Conservation (phyloP, 2,113 vertebrate species). For the Thymallus thymallus region DNA sequence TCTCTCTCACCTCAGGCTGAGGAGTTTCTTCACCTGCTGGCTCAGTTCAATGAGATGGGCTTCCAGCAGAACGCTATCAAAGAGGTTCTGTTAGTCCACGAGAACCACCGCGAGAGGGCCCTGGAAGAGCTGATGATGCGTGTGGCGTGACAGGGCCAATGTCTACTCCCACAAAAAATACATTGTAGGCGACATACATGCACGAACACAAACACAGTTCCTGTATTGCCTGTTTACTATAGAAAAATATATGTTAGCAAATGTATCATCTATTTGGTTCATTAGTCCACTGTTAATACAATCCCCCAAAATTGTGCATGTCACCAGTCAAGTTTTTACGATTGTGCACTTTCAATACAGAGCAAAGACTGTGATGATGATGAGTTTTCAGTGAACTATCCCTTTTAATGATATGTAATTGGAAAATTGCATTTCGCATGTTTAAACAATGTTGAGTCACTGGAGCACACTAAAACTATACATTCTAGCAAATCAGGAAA, state of each 20-base stretch:
- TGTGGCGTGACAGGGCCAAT: conserved; percentile 44
- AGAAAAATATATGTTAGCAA: background rate
- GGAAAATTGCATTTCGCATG: too few relatives aligned
- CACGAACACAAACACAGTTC: background rate
- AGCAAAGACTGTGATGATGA: too few relatives aligned
- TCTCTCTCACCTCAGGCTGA: conserved; percentile 73
- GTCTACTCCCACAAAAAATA: background rate
- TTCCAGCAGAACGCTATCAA: conserved; percentile 90
- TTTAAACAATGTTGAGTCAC: background rate
- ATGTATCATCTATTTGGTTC: too few relatives aligned
- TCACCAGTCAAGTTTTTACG: too few relatives aligned
- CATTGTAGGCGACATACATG: background rate
- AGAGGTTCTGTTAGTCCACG: conserved; percentile 89
- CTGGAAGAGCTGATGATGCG: conserved; percentile 90
- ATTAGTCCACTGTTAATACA: too few relatives aligned
- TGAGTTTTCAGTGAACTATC: too few relatives aligned
- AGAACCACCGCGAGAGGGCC: conserved; percentile 82
- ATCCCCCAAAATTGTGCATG: too few relatives aligned
- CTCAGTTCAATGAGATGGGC: conserved; percentile 94
- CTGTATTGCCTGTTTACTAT: background rate
- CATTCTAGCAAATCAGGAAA: background rate
- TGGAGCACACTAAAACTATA: background rate
- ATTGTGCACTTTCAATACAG: too few relatives aligned
- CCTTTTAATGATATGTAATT: too few relatives aligned
- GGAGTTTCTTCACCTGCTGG: conserved; percentile 84